Evolutionary conservation across 1,140 invertebrate genomes (phyloP).

Genomic region (Diachasmimorpha longicaudata): DNA sequence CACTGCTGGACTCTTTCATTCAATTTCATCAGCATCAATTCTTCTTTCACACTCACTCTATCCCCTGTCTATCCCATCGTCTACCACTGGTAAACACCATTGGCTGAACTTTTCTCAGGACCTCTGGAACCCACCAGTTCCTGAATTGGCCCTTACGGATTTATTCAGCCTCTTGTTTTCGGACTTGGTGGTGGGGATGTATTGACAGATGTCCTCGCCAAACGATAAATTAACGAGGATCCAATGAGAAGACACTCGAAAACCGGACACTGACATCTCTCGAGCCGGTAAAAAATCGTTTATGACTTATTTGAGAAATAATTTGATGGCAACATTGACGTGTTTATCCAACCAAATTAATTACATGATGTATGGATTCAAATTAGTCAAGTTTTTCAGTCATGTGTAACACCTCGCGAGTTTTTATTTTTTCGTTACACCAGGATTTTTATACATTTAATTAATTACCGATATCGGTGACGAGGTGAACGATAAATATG

Average conservation of each 20-base stretch:
- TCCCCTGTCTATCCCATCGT: not conserved
- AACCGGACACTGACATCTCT: not conserved
- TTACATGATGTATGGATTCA: not conserved
- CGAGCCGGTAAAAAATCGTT: not conserved
- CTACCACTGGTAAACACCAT: not conserved
- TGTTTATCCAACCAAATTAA: not conserved
- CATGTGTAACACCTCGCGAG: not conserved
- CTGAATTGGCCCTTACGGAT: not conserved
- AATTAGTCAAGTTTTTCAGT: not conserved
- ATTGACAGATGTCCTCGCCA: conserved; percentile 29
- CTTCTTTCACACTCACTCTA: not conserved
- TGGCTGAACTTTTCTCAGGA: conserved; percentile 3
- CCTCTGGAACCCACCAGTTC: not conserved
- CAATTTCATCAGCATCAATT: not conserved
- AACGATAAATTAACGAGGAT: conserved; percentile 12
- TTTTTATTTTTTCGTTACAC: no score
- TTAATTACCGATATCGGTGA: no score
- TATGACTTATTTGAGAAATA: not conserved
- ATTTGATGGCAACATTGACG: not conserved
- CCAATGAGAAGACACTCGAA: not conserved
- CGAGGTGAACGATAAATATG: no score
- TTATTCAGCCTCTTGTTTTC: conserved; percentile 5
- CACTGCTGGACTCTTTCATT: not conserved
- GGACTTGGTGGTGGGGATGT: not conserved
- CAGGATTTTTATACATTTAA: no score